phyloP scores from a whole-genome alignment of 2,888 invertebrate genomes.

The Blastobasis lacticolella region DNA sequence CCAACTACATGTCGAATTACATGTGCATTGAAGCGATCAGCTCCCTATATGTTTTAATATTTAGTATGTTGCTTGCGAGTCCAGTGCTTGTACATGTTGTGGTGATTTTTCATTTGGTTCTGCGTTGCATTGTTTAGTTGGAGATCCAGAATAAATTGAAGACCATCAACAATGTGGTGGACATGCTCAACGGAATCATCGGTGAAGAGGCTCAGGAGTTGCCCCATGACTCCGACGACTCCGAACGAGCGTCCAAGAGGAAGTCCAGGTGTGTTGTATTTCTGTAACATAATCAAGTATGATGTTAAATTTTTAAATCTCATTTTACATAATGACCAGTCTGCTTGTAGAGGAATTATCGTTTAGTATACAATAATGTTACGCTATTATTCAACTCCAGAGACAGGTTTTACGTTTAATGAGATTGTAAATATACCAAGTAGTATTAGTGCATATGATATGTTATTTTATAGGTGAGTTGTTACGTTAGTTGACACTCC shows the following conservation, averaged over 20 bases:
- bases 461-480: too few species aligned
- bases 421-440: too few species aligned
- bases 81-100: neutral
- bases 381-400: neutral
- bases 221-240: slow-evolving; percentile 30
- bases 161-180: slow-evolving; percentile 90
- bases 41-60: too few species aligned
- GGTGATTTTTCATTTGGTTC: slow-evolving; percentile 10
- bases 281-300: too few species aligned
- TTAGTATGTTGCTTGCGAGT: neutral
- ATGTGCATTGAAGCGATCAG: too few species aligned
- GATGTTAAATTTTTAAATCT: too few species aligned
- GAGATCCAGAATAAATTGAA: slow-evolving; percentile 86
- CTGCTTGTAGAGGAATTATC: too few species aligned
- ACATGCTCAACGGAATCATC: slow-evolving; percentile 89
- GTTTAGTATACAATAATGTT: too few species aligned
- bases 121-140: slow-evolving; percentile 64
- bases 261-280: slow-evolving; percentile 54
- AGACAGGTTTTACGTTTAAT: neutral
- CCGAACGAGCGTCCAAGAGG: slow-evolving; percentile 32
- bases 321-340: too few species aligned
- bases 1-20: too few species aligned
- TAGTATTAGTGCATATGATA: too few species aligned
- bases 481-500: too few species aligned
- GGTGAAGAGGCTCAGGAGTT: slow-evolving; percentile 76